Evolutionary conservation across 2,113 vertebrate species (phyloP), one percentile per base, ranked within the genome.

Genomic region (Ailuropoda melanoleuca): DNA sequence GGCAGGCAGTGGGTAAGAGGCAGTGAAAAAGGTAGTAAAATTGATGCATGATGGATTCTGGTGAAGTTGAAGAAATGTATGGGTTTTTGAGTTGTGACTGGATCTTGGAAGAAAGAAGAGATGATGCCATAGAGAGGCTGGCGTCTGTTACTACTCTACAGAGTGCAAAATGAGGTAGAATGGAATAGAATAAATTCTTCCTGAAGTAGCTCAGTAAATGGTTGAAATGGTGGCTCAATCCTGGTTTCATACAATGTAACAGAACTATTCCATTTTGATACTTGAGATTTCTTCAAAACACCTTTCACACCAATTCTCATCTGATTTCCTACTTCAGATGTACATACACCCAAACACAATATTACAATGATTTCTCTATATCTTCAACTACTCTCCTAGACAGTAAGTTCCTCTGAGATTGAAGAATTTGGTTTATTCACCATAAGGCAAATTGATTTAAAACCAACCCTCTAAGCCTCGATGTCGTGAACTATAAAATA

Each of bases 401-500:
- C 8, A 93, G 75, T 90, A 93, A 88, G 31, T 86, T 82, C 55
- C 14, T 82, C 78, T 86, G 37, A 96, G 58, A 81, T 82, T 48
- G 53, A 85, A 83, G 60, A 88, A 21, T 37, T 82, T 82, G 43
- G n/a, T 53, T 95, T 26, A 34, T 78, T 96, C 58, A 89, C n/a
- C 9, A 39, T 56, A 75, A 89, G 58, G 72, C 6, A 95, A 92
- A 90, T 89, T 3, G 93, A 15, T 80, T 93, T 72, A 84, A 96
- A 48, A 48, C 74, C 43, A 48, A 97, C 55, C 10, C 31, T 90
- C 68, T 88, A 88, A 70, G 46, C n/a, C 21, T 95, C 58, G 60
- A 55, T 87, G 68, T 55, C 17, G 56, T 50, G 50, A 88, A 68
- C 39, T 94, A n/a, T 81, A 90, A 87, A 81, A 75, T 53, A 90